Base-by-base conservation (phyloP, 2,797 vertebrate genomes). In the Nyctalus aviator region DNA sequence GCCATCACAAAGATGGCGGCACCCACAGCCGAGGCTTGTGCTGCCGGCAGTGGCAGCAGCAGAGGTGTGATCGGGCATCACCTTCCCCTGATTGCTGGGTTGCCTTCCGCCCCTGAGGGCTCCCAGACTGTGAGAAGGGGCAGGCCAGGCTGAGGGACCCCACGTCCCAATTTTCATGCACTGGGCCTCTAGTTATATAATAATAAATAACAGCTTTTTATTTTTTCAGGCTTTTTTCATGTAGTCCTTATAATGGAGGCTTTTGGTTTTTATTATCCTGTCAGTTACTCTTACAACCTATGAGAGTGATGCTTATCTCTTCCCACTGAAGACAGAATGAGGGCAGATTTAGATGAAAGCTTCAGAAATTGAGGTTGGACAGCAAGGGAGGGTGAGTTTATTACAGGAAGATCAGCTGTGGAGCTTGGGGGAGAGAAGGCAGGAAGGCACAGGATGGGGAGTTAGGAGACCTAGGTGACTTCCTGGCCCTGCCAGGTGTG, bases 321-420 rank as follows among this genome's bases (percentile, higher is more conserved):
- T 68, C 15, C 4, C 15, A 30, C 8, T 72, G 90, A 75, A 12
- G 41, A 6, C 8, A 25, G 75, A 48, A 21, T 53, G 59, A 73
- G n/a, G 27, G 27, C 20, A 35, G 25, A 64, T 30, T 53, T 64
- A 55, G 20, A 71, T 10, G 46, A 55, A 17, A 91, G 30, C 44
- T 84, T 30, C 59, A 89, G 73, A 95, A 89, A 81, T 25, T 21
- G 46, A 88, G 50, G 13, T 64, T 73, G 71, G n/a, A 37, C 8
- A 12, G 4, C 35, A 46, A 73, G 21, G 27, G 27, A 48, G 37
- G 13, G 4, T 53, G 18, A 12, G 12, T 68, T 83, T 23, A 30
- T 14, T 66, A 1, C 30, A 64, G 73, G 35, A 73, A 73, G 85
- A 50, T 73, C 37, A 21, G 27, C 23, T 0, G 3, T 76, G 23